Evolutionary conservation across 2,888 invertebrate genomes (phyloP).

Genomic region (Thereva nobilitata): DNA sequence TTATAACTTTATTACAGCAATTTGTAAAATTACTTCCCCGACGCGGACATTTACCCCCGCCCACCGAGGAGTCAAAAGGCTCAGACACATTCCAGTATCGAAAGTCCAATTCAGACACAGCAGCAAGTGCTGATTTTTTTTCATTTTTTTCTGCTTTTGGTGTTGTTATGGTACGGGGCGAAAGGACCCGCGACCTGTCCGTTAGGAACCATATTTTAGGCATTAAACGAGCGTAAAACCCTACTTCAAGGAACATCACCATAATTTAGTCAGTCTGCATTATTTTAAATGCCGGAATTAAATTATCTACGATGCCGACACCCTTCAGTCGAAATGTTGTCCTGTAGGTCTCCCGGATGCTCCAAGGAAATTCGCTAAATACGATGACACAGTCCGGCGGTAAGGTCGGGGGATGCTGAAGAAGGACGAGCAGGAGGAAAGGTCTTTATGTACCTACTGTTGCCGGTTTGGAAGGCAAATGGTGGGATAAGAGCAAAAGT

Average conservation of each 20-base stretch:
- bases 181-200: conserved; percentile 11
- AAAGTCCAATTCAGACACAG: too few species aligned
- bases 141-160: neutral
- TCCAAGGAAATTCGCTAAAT: conserved; percentile 8
- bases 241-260: conserved; percentile 35
- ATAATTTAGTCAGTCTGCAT: conserved; percentile 38
- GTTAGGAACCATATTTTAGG: conserved; percentile 21
- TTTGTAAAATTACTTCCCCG: conserved; percentile 18
- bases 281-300: conserved; percentile 37
- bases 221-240: conserved; percentile 39
- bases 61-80: too few species aligned
- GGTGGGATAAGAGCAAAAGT: neutral
- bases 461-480: conserved; percentile 9
- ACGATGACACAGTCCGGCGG: conserved; percentile 18
- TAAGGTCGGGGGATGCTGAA: conserved; percentile 7
- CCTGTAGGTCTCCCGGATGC: conserved; percentile 2
- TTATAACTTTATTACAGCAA: conserved; percentile 5
- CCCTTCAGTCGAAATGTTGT: conserved; percentile 24
- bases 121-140: neutral
- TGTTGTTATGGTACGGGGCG: neutral
- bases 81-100: too few species aligned
- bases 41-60: neutral
- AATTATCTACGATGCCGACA: conserved; percentile 36
- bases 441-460: neutral
- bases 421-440: conserved; percentile 10